Evolutionary conservation across 1,140 invertebrate genomes (phyloP).

Genomic region (Heliothis subflexa): DNA sequence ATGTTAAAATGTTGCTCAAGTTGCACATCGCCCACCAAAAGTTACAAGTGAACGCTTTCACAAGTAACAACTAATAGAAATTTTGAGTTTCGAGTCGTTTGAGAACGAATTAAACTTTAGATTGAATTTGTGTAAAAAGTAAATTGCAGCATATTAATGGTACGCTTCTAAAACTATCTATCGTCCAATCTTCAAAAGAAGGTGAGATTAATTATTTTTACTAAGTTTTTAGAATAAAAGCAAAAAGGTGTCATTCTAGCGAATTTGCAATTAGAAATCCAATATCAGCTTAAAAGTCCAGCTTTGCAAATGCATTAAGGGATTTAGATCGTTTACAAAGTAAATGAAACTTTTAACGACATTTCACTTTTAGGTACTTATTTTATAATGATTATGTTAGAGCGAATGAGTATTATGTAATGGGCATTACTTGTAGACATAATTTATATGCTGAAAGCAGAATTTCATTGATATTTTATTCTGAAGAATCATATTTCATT

Average conservation of each 20-base stretch:
- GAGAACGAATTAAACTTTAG: constrained; percentile 34
- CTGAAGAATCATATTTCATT: background rate
- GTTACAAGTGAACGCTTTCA: constrained; percentile 30
- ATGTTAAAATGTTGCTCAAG: constrained; percentile 29
- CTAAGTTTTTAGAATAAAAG: constrained; percentile 10
- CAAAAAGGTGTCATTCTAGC: background rate
- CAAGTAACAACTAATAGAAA: constrained; percentile 35
- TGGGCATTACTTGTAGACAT: too few relatives aligned
- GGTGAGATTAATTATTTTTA: constrained; percentile 12
- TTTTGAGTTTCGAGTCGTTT: constrained; percentile 23
- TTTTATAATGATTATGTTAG: too few relatives aligned
- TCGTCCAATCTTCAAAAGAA: background rate
- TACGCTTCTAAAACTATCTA: constrained; percentile 12
- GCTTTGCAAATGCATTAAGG: constrained; percentile 19
- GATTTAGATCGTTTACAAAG: constrained; percentile 2
- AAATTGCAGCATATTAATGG: constrained; percentile 26
- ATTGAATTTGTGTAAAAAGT: constrained; percentile 36
- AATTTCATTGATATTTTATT: background rate
- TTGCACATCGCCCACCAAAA: constrained; percentile 23
- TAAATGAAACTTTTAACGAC: background rate
- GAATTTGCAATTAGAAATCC: constrained; percentile 27
- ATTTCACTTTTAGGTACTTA: background rate
- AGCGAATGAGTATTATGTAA: too few relatives aligned
- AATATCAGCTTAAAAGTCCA: constrained; percentile 10
- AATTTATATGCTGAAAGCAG: background rate